Conservation (phyloP, 1,140 invertebrate species). For the Patella vulgata region DNA sequence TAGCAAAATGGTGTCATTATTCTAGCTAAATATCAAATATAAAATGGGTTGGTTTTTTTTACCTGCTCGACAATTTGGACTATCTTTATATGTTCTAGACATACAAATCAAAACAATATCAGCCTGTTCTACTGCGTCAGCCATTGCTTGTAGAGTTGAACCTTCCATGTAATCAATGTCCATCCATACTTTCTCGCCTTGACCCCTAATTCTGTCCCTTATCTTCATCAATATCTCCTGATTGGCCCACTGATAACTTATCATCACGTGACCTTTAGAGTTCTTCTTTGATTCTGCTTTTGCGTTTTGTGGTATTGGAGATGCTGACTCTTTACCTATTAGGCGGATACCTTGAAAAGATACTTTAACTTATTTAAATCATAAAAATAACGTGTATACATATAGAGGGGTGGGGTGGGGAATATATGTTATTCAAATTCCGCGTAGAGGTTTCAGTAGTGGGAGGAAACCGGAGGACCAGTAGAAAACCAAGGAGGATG, state of each 20-base stretch:
- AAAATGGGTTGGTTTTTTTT: not conserved
- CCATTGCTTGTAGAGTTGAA: slow-evolving; percentile 61
- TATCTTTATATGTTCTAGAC: slow-evolving; percentile 61
- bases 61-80: slow-evolving; percentile 59
- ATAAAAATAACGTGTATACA: not conserved
- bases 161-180: slow-evolving; percentile 51
- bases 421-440: too few relatives aligned
- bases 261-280: slow-evolving; percentile 35
- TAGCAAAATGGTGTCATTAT: not conserved
- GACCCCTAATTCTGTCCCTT: not conserved
- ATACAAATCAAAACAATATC: slow-evolving; percentile 56
- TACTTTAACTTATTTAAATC: not conserved
- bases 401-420: slow-evolving; percentile 6
- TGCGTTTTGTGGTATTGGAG: not conserved
- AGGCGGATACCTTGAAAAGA: not conserved
- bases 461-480: too few relatives aligned
- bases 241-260: slow-evolving; percentile 32
- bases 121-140: slow-evolving; percentile 57
- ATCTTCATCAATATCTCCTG: slow-evolving; percentile 12
- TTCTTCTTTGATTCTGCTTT: not conserved
- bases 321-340: not conserved
- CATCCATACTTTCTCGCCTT: slow-evolving; percentile 38
- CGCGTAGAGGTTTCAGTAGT: too few relatives aligned
- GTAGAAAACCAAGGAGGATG: too few relatives aligned
- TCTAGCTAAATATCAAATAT: not conserved